phyloP scores from a whole-genome alignment of 2,797 vertebrate genomes.

The Falco concolor region DNA sequence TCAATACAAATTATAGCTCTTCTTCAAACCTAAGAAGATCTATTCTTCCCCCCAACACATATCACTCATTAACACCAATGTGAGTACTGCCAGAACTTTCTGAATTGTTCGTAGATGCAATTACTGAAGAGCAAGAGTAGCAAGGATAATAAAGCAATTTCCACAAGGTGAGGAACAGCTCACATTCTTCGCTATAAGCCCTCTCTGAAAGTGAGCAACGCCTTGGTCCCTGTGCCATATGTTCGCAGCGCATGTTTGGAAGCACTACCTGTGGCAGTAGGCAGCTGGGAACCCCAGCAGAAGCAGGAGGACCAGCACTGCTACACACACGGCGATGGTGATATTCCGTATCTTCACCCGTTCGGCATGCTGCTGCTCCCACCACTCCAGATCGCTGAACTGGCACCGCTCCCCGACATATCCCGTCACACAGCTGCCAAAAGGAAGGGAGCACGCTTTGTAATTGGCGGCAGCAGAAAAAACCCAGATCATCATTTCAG shows the following conservation, averaged over 20 bases:
- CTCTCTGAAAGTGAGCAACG: background rate
- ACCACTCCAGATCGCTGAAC: constrained; percentile 88
- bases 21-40: background rate
- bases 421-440: constrained; percentile 80
- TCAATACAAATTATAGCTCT: background rate
- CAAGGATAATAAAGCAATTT: fast-evolving
- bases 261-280: constrained; percentile 81
- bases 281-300: constrained; percentile 74
- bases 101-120: background rate
- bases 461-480: fast-evolving
- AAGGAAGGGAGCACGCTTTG: background rate
- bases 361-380: constrained; percentile 81
- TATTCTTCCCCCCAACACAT: background rate
- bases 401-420: constrained; percentile 90
- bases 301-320: constrained; percentile 71
- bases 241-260: fast-evolving
- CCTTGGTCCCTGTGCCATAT: fast-evolving
- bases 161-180: background rate
- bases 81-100: background rate
- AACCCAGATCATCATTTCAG: background rate
- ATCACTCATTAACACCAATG: background rate
- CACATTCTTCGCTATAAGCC: fast-evolving
- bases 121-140: background rate
- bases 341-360: constrained; percentile 75
- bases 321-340: constrained; percentile 67